Percentiles rank a stretch among this genome's conserved stretches.
Conservation (phyloP, 2,888 invertebrate genomes). For the Cheilosia impressa region DNA sequence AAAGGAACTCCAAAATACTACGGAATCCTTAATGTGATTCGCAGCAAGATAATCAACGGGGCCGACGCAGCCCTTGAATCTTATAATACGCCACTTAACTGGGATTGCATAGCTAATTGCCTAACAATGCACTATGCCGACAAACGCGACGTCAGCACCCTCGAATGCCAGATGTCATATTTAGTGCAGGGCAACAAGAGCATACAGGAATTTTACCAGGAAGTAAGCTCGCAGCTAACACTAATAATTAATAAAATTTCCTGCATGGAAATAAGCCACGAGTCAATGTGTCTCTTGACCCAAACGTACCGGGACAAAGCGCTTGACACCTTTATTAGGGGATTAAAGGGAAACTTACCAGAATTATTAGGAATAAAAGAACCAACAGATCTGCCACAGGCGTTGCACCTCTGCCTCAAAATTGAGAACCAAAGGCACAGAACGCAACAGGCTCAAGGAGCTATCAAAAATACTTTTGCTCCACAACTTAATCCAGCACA, state of each 20-base stretch:
- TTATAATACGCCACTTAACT: background rate
- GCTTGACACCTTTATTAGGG: slow-evolving; percentile 74
- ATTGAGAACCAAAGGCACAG: background rate
- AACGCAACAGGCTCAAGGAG: background rate
- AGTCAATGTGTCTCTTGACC: slow-evolving; percentile 56
- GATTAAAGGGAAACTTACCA: slow-evolving; percentile 69
- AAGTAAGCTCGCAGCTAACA: slow-evolving; percentile 72
- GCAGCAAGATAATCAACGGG: background rate
- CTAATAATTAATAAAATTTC: slow-evolving; percentile 75
- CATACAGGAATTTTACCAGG: slow-evolving; percentile 71
- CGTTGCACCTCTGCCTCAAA: background rate
- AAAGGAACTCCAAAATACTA: background rate
- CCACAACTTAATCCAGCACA: slow-evolving; percentile 5
- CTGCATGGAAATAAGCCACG: slow-evolving; percentile 65
- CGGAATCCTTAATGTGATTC: background rate
- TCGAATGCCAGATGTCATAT: slow-evolving; percentile 69
- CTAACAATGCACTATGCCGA: slow-evolving; percentile 68
- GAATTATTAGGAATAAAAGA: slow-evolving; percentile 67
- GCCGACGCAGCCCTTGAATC: background rate
- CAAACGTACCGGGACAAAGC: slow-evolving; percentile 72
- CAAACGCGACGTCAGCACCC: slow-evolving; percentile 67
- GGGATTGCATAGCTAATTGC: slow-evolving; percentile 37
- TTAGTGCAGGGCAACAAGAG: slow-evolving; percentile 59
- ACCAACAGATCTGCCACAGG: slow-evolving; percentile 57
- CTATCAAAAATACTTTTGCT: slow-evolving; percentile 1